Conservation (phyloP, 1,140 invertebrate genomes). For the Elymnias hypermnestra region DNA sequence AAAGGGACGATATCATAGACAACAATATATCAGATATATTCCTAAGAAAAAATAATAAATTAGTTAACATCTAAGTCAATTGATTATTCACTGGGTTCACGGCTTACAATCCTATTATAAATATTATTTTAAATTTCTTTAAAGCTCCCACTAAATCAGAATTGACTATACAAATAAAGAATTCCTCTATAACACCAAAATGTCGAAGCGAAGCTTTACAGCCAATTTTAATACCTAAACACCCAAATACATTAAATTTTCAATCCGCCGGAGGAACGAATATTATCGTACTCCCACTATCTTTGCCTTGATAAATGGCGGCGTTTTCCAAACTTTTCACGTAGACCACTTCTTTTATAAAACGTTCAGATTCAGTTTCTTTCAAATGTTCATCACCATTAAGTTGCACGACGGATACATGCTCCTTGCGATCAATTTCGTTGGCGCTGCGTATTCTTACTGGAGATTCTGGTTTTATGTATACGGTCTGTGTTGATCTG, state of each 20-base stretch:
- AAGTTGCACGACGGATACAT: constrained; percentile 57
- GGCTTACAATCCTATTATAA: no score
- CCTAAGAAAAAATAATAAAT: no score
- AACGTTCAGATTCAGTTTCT: constrained; percentile 37
- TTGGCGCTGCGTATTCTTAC: constrained; percentile 22
- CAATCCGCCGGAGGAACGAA: constrained; percentile 65
- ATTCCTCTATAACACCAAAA: neutral
- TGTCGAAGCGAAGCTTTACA: constrained; percentile 1
- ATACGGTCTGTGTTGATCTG: constrained; percentile 58
- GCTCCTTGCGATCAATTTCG: constrained; percentile 37
- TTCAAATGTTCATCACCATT: constrained; percentile 58
- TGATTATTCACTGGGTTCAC: no score
- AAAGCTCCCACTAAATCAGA: neutral
- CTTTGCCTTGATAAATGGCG: constrained; percentile 46
- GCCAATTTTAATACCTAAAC: neutral
- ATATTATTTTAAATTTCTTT: no score
- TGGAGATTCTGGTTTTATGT: constrained; percentile 56
- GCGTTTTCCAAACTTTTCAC: constrained; percentile 52
- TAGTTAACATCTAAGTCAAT: no score
- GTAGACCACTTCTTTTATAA: constrained; percentile 53
- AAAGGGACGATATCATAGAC: no score
- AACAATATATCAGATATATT: no score
- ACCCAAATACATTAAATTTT: constrained; percentile 12
- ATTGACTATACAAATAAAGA: neutral
- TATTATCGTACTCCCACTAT: constrained; percentile 67